These are phyloP conservation scores for Halotydeus destructor DNA, from an alignment of 1,140 invertebrate species.

Conservation along the genomic window DNA sequence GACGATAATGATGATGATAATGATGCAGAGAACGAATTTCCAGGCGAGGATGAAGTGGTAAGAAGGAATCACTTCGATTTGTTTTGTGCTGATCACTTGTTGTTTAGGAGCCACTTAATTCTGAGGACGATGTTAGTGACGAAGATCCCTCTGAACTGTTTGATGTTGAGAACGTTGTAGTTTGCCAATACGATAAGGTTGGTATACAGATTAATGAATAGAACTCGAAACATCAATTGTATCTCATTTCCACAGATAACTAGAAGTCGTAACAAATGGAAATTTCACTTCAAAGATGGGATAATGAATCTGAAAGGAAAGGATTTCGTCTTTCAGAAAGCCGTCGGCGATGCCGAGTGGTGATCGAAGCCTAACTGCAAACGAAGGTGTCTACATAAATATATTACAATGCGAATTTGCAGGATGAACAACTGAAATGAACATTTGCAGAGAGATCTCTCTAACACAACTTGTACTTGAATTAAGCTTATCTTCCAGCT, in stretches of 20 bases:
- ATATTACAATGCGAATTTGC: too few relatives aligned
- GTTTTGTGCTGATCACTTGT: conserved; percentile 44
- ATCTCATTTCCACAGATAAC: conserved; percentile 47
- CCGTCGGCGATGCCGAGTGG: conserved; percentile 97
- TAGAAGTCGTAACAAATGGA: conserved; percentile 93
- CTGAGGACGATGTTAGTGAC: conserved; percentile 31
- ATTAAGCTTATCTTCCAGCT: too few relatives aligned
- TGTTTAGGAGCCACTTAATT: conserved; percentile 28
- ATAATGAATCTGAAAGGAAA: conserved; percentile 97
- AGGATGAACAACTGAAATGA: too few relatives aligned
- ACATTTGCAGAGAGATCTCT: too few relatives aligned
- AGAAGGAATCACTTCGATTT: too few relatives aligned
- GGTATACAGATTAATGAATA: conserved; percentile 13
- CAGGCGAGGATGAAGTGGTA: conserved; percentile 87
- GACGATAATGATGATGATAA: conserved; percentile 44
- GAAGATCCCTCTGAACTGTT: conserved; percentile 28
- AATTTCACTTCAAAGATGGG: conserved; percentile 97
- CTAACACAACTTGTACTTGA: too few relatives aligned
- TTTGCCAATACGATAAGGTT: conserved; percentile 40
- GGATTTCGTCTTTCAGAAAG: conserved; percentile 97
- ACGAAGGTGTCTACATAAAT: too few relatives aligned
- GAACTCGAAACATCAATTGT: not conserved
- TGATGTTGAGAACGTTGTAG: conserved; percentile 28
- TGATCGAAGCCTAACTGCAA: conserved; percentile 23
- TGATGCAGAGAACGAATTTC: conserved; percentile 34